phyloP scores from a whole-genome alignment of 1,140 invertebrate genomes.

The Panulirus ornatus region DNA sequence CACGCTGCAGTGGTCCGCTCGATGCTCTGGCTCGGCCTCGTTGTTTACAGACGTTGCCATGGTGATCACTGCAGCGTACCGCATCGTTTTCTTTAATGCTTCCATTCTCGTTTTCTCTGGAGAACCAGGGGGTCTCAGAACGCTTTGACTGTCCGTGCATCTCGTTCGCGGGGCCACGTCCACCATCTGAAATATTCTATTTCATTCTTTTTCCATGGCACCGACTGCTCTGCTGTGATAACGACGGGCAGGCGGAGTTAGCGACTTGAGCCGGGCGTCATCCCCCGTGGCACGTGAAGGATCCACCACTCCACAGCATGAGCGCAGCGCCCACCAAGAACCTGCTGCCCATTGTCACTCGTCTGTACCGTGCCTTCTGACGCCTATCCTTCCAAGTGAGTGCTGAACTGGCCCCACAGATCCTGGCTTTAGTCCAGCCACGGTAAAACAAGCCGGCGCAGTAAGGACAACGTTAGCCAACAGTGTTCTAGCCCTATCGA shows the following conservation, averaged over 20 bases:
- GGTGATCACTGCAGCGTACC: neutral
- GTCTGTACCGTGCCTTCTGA: constrained; percentile 8
- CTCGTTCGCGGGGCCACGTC: neutral
- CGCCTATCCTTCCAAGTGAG: constrained; percentile 15
- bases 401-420: neutral
- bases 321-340: neutral
- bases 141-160: neutral
- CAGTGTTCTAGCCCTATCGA: no score
- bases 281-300: neutral
- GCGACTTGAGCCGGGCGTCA: no score
- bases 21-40: neutral
- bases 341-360: constrained; percentile 4
- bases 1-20: neutral
- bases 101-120: neutral
- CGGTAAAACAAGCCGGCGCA: no score
- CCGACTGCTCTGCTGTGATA: neutral
- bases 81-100: constrained; percentile 7
- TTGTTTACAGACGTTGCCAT: constrained; percentile 8
- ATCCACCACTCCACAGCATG: constrained; percentile 7
- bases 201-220: neutral
- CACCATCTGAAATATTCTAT: neutral
- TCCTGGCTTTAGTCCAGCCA: no score
- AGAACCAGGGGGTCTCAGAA: neutral
- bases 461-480: no score
- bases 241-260: neutral